Evolutionary conservation across 37 sponge, comb jelly and placozoan species (phyloP).

Genomic region (Corticium candelabrum): DNA sequence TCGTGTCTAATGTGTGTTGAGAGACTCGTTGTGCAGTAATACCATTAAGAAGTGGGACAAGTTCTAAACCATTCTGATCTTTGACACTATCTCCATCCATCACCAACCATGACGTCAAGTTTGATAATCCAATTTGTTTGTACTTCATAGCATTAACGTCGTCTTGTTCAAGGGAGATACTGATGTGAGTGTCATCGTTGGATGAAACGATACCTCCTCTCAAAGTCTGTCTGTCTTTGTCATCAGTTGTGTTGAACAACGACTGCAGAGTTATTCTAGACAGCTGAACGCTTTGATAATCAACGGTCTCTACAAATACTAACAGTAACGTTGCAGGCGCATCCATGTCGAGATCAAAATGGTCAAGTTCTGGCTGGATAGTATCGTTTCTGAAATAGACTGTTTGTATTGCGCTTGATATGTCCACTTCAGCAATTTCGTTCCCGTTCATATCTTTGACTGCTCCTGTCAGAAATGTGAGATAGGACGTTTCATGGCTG

Average conservation of each 20-base stretch:
- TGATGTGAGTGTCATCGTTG: not conserved
- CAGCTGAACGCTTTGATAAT: conserved; percentile 41
- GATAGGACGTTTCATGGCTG: conserved; percentile 24
- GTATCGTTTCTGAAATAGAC: conserved; percentile 35
- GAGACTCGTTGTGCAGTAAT: conserved; percentile 39
- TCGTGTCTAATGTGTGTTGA: conserved; percentile 69
- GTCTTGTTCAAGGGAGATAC: not conserved
- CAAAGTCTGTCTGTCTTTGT: not conserved
- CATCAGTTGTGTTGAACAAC: not conserved
- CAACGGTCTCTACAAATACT: conserved; percentile 76
- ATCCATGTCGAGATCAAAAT: conserved; percentile 65
- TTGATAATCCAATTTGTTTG: not conserved
- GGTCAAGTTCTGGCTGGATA: conserved; percentile 35
- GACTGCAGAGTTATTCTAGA: conserved; percentile 55
- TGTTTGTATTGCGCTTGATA: conserved; percentile 22
- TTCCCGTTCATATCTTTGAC: conserved; percentile 66
- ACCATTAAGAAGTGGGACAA: conserved; percentile 64
- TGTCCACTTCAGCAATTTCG: conserved; percentile 10
- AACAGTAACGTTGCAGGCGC: conserved; percentile 30
- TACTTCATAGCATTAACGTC: conserved; percentile 7
- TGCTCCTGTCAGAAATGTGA: conserved; percentile 33
- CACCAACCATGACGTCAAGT: conserved; percentile 55
- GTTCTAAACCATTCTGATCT: conserved; percentile 49
- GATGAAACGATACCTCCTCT: not conserved
- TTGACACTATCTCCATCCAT: conserved; percentile 45